Base-by-base conservation (phyloP, 2,113 vertebrate species). In the Alligator sinensis region DNA sequence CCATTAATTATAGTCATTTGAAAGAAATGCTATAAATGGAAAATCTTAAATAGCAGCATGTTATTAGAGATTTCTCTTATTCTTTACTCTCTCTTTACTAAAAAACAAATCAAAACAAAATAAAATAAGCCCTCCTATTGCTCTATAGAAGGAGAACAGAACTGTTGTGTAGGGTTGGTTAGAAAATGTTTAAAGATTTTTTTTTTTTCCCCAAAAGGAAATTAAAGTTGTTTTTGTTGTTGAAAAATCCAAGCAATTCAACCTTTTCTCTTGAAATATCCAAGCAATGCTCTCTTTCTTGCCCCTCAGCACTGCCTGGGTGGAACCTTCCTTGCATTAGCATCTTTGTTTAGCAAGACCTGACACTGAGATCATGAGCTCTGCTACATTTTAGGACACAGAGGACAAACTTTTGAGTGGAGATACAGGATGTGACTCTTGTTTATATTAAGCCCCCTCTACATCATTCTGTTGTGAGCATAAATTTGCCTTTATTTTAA, bases 181-280 rank as follows among this genome's bases (percentile, higher is more conserved):
- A 0, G 22, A 78, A 34, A 5, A 3, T 1, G 1, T 34, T 87
- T n/a, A 61, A 57, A 1, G 11, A 19, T 77, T 34, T 3, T 4
- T 77, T 34, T 3, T 4, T 84, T 90, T 63, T 9, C 21, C 18
- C 66, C 34, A 19, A 4, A 80, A 25, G 30, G 66, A 84, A 89
- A 90, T 12, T 27, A 38, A 5, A 10, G 9, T 16, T 47, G 47
- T 72, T 82, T 85, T 66, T 68, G 13, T 59, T 76, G 74, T 47
- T 47, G 47, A 47, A n/a, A 89, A 15, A 5, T 22, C 59, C 11
- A 77, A 1, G 28, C 28, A n/a, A 18, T 24, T 16, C 5, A 47
- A 47, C 47, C 47, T 47, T 47, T 47, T 47, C 47, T 47, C 47
- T 47, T 47, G 47, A 47, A 47, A 47, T 47, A 47, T 47, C 47